Evolutionary conservation across 2,113 vertebrate genomes (phyloP).

Genomic region (Cheirogaleus medius): DNA sequence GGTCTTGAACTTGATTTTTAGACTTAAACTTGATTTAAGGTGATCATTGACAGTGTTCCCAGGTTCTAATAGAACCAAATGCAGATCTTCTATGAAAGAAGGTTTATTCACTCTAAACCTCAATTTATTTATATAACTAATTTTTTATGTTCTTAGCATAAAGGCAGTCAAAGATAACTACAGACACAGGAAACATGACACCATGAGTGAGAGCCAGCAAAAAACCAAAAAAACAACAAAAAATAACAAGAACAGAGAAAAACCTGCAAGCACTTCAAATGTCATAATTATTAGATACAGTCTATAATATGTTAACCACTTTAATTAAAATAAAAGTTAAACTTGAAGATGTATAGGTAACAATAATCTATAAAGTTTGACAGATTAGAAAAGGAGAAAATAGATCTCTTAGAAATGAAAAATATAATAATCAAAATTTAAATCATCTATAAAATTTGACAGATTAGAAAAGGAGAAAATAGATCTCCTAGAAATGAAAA

Average conservation of each 20-base stretch:
- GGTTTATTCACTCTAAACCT: neutral
- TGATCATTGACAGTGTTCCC: neutral
- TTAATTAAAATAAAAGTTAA: conserved; percentile 13
- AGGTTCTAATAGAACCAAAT: neutral
- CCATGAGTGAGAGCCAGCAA: conserved; percentile 14
- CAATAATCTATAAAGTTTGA: neutral
- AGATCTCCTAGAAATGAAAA: conserved; percentile 6
- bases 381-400: neutral
- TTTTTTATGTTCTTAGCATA: conserved; percentile 9
- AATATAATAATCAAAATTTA: conserved; percentile 15
- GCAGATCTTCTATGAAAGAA: neutral
- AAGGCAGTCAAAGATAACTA: neutral
- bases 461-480: neutral
- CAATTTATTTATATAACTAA: neutral
- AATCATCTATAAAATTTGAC: neutral
- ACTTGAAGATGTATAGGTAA: neutral
- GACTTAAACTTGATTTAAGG: conserved; percentile 7
- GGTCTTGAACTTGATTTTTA: conserved; percentile 14
- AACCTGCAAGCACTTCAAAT: neutral
- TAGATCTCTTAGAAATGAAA: neutral
- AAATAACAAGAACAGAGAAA: neutral
- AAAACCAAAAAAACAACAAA: neutral
- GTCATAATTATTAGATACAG: neutral
- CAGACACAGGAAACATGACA: neutral
- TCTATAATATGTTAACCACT: neutral